phyloP scores from a whole-genome alignment of 2,797 vertebrate genomes.

The Distichodus sexfasciatus region DNA sequence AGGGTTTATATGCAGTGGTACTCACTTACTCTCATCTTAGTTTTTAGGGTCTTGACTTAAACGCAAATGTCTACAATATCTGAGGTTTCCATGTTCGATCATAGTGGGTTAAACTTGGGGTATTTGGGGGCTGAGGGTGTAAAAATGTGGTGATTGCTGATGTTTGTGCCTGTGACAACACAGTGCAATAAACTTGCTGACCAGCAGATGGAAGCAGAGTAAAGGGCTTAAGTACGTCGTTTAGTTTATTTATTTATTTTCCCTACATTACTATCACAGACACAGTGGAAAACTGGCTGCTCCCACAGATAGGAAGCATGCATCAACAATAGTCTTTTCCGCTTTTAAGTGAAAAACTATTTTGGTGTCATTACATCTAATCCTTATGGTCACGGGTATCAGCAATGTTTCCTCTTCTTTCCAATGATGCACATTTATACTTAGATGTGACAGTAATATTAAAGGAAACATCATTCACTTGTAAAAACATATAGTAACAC shows the following conservation, averaged over 20 bases:
- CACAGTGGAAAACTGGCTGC: conserved; percentile 12
- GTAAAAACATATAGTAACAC: too few species aligned
- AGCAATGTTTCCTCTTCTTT: conserved; percentile 8
- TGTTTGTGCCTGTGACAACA: not conserved
- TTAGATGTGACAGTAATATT: not conserved
- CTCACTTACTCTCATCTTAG: too few species aligned
- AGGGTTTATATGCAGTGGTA: too few species aligned
- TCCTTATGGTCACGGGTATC: conserved; percentile 9
- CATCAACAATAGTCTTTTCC: conserved; percentile 28
- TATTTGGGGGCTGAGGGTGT: too few species aligned
- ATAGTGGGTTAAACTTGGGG: too few species aligned
- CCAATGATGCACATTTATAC: not conserved
- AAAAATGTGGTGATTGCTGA: too few species aligned
- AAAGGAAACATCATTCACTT: not conserved
- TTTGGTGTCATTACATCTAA: not conserved
- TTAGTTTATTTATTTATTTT: not conserved
- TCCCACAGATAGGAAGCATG: conserved; percentile 29
- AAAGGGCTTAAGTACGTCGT: too few species aligned
- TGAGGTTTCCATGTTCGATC: too few species aligned
- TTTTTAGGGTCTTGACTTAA: too few species aligned
- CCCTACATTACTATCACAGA: not conserved
- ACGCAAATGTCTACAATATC: too few species aligned
- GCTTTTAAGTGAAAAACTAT: conserved; percentile 17
- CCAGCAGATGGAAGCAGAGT: conserved; percentile 51
- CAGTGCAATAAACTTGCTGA: not conserved